Base-by-base conservation (phyloP, 2,797 vertebrate genomes). In the Lepus townsendii region DNA sequence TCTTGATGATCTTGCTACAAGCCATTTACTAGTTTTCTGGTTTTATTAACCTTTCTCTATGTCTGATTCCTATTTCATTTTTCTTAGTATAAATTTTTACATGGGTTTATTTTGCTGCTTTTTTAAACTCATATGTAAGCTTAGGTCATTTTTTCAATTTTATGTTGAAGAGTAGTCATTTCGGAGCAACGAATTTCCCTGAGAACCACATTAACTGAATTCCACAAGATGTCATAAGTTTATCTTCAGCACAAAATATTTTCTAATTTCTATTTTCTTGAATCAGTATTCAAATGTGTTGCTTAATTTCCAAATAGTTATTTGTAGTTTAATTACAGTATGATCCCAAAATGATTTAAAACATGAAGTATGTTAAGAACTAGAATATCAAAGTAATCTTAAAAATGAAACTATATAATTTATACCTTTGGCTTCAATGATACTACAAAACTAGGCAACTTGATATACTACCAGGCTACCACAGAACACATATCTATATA, bases 61-160 rank as follows among this genome's bases (percentile, higher is more conserved):
- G 62, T 60, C 9, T 85, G 35, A 27, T 50, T 82, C 83, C 35
- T 83, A 47, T 63, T 83, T 83, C n/a, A 89, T 71, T 71, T 24
- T 13, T 42, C 26, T 12, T 93, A 38, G 69, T 27, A 83, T 72
- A 77, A 50, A 72, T 78, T 86, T 68, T 84, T 79, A 66, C 24
- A 54, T 88, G 13, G 57, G 54, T 65, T 86, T 47, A 26, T 52
- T 84, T 88, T 75, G 35, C 50, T 77, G 50, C 47, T 68, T 73
- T 88, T 60, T n/a, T 54, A 84, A 35, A 30, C 88, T 76, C 73
- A 91, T 19, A 95, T 75, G 19, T 62, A 83, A 90, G 87, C 30
- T 68, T 83, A 76, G 13, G 60, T 47, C 20, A 52, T 13, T 66
- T 66, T 90, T 87, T 84, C n/a, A 60, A 19, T 66, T 69, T 75